phyloP scores from a whole-genome alignment of 2,113 vertebrate species.

The Parus major region DNA sequence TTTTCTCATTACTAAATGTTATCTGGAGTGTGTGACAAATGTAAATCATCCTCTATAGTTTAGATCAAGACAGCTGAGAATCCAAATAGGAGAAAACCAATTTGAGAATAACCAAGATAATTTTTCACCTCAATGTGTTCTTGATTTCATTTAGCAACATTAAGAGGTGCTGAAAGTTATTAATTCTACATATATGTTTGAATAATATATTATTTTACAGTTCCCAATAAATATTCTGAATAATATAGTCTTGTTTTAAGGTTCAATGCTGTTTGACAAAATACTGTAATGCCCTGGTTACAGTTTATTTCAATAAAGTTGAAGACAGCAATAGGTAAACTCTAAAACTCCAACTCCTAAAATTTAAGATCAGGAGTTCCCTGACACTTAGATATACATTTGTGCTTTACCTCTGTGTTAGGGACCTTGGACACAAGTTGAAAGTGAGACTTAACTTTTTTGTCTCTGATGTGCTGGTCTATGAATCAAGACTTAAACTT shows the following conservation, averaged over 20 bases:
- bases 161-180: not conserved
- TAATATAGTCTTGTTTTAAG: not conserved
- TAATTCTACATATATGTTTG: not conserved
- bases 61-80: not conserved
- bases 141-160: not conserved
- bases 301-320: not conserved
- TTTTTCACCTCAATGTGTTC: not conserved
- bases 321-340: not conserved
- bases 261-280: not conserved
- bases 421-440: not conserved
- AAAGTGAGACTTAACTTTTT: not conserved
- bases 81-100: not conserved
- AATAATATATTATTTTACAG: not conserved
- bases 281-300: not conserved
- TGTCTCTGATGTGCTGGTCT: not conserved
- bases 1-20: not conserved
- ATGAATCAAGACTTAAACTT: not conserved
- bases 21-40: not conserved
- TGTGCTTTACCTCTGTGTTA: not conserved
- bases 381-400: not conserved
- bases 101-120: not conserved
- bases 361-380: not conserved
- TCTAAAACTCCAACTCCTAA: not conserved
- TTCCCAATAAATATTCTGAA: slow-evolving; percentile 3
- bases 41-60: not conserved